Percentiles rank a stretch among this genome's conserved stretches.
Evolutionary conservation across 2,113 vertebrate genomes (phyloP).

Genomic region (Hydropotes inermis): DNA sequence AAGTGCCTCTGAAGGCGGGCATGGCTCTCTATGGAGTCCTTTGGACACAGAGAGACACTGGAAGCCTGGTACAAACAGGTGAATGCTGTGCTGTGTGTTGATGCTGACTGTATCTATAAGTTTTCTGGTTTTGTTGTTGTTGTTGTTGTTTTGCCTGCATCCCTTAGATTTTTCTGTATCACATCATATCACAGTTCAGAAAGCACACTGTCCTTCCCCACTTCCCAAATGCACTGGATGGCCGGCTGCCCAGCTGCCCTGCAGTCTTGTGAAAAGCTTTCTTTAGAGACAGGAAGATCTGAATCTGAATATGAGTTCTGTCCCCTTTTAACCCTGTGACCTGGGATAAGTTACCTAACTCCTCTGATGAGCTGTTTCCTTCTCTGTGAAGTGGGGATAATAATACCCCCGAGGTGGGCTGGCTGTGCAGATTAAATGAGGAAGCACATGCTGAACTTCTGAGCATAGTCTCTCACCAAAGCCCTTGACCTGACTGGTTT

Average conservation of each 20-base stretch:
- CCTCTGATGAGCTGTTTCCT: background rate
- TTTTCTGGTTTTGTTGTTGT: background rate
- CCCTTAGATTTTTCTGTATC: background rate
- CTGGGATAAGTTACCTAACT: background rate
- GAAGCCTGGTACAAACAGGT: background rate
- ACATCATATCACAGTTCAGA: background rate
- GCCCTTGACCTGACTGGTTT: background rate
- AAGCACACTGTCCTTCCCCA: background rate
- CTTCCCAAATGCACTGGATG: rapidly evolving
- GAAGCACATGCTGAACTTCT: background rate
- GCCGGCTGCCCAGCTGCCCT: too few species aligned
- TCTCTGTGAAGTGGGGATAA: background rate
- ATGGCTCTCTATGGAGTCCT: background rate
- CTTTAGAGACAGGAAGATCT: background rate
- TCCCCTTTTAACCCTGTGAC: background rate
- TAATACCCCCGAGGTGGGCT: rapidly evolving
- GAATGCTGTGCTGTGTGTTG: background rate
- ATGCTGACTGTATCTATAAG: background rate
- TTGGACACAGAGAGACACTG: background rate
- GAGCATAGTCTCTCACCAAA: background rate
- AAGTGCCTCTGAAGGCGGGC: background rate
- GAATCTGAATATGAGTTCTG: background rate
- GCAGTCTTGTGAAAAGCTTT: background rate
- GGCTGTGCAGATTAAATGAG: background rate
- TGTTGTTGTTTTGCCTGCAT: background rate